Evolutionary conservation across 2,113 vertebrate genomes (phyloP).

Genomic region (Rattus norvegicus): GRCr8 NC_086020.1:7552001-7552500

Average conservation of each 20-base stretch:
- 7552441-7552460: neutral
- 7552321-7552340: neutral
- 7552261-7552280: neutral
- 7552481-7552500: neutral
- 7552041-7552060: too few species aligned
- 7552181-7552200: fast-evolving
- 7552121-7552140: constrained; percentile 12
- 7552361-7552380: neutral
- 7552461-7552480: neutral
- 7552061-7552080: too few species aligned
- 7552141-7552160: neutral
- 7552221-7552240: neutral
- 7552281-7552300: neutral
- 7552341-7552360: neutral
- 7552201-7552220: neutral
- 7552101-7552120: too few species aligned
- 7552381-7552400: neutral
- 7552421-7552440: neutral
- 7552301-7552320: neutral
- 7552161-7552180: neutral
- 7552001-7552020: too few species aligned
- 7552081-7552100: too few species aligned
- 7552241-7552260: neutral
- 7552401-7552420: neutral
- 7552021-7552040: too few species aligned